Evolutionary conservation across 2,113 vertebrate genomes (phyloP).

Genomic region (Gobio gobio): DNA sequence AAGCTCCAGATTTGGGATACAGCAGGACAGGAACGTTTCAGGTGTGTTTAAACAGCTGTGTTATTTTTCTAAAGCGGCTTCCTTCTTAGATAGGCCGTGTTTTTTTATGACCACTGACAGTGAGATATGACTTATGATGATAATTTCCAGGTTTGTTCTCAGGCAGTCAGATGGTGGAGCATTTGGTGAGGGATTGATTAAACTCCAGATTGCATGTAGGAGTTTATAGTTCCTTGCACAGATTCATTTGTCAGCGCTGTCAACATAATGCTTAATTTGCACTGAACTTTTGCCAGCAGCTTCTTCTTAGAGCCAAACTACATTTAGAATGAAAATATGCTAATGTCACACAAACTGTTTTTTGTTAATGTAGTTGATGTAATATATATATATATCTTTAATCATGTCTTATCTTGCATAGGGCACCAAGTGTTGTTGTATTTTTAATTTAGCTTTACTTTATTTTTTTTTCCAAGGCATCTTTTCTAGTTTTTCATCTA

Average conservation of each 20-base stretch:
- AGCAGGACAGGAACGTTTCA: slow-evolving; percentile 91
- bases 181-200: slow-evolving; percentile 7
- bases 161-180: background rate
- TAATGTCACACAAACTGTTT: background rate
- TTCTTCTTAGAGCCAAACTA: slow-evolving; percentile 7
- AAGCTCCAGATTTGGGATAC: slow-evolving; percentile 97
- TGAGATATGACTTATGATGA: background rate
- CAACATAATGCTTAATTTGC: slow-evolving; percentile 6
- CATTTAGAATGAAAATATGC: slow-evolving; percentile 1
- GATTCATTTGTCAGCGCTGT: slow-evolving; percentile 3
- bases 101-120: background rate
- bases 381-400: no score
- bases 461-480: background rate
- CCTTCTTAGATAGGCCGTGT: background rate
- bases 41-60: slow-evolving; percentile 70
- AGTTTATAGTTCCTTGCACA: background rate
- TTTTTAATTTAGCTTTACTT: background rate
- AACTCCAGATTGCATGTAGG: slow-evolving; percentile 3
- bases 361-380: background rate
- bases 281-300: background rate
- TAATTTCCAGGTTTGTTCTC: background rate
- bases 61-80: background rate
- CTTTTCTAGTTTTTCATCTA: background rate
- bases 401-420: background rate
- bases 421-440: background rate